phyloP scores from a whole-genome alignment of 2,797 vertebrate genomes.

The Clarias platycephalus region DNA sequence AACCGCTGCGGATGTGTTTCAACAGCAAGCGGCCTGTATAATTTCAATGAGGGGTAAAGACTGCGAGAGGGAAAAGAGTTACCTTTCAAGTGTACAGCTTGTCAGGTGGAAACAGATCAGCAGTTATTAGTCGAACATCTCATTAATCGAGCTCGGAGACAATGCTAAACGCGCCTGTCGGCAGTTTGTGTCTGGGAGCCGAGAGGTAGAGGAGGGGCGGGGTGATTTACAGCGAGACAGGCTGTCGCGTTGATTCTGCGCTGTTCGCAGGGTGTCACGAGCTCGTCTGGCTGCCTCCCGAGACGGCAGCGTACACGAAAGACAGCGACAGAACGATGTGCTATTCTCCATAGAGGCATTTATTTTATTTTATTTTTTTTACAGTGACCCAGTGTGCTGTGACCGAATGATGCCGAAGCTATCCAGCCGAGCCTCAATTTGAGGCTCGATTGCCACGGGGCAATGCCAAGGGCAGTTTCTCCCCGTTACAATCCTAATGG shows the following conservation, averaged over 20 bases:
- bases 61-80: constrained; percentile 34
- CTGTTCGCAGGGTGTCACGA: constrained; percentile 17
- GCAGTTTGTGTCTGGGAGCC: constrained; percentile 59
- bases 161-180: constrained; percentile 62
- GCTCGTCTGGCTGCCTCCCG: constrained; percentile 7
- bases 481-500: constrained; percentile 36
- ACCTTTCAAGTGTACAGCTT: constrained; percentile 36
- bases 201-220: constrained; percentile 53
- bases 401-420: constrained; percentile 43
- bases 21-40: not conserved
- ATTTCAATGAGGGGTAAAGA: not conserved
- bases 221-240: constrained; percentile 9
- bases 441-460: constrained; percentile 43
- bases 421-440: constrained; percentile 45
- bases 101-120: constrained; percentile 63
- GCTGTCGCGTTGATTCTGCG: not conserved
- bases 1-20: constrained; percentile 45
- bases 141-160: constrained; percentile 61
- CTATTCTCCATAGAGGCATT: constrained; percentile 1
- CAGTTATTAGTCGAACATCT: constrained; percentile 57
- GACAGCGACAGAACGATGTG: not conserved
- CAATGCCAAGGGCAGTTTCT: constrained; percentile 37
- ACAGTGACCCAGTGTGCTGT: constrained; percentile 28
- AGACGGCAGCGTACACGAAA: not conserved
- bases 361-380: not conserved